These are phyloP conservation scores for Pelobates cultripes DNA, from an alignment of 2,797 vertebrate species.

Conservation along the genomic window DNA sequence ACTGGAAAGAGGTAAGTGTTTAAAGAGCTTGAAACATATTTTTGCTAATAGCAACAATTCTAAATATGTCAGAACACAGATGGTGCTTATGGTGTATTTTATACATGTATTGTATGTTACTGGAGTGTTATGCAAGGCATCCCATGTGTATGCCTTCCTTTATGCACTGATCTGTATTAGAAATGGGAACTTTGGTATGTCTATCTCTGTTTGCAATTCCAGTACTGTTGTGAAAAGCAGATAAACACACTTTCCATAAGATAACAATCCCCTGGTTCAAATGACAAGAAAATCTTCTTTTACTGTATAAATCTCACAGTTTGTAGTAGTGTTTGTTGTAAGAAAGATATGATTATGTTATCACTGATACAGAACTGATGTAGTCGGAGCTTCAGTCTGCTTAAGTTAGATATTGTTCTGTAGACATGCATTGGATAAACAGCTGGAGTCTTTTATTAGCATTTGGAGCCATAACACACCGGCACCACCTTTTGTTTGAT, in stretches of 20 bases:
- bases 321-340: conserved; percentile 36
- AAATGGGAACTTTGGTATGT: not conserved
- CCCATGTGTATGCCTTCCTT: not conserved
- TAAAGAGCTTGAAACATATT: too few relatives aligned
- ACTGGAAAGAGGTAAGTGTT: too few relatives aligned
- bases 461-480: too few relatives aligned
- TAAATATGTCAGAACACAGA: too few relatives aligned
- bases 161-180: not conserved
- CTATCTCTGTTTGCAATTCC: not conserved
- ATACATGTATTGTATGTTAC: too few relatives aligned
- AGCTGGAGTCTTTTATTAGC: not conserved
- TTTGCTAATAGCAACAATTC: too few relatives aligned
- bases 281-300: conserved; percentile 14
- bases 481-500: too few relatives aligned
- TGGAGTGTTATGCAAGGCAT: not conserved
- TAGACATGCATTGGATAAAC: conserved; percentile 6
- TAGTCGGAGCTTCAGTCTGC: conserved; percentile 22
- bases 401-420: not conserved
- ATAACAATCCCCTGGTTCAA: conserved; percentile 34
- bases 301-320: conserved; percentile 24
- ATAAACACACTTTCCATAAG: conserved; percentile 33
- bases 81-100: too few relatives aligned
- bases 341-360: conserved; percentile 26
- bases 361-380: conserved; percentile 23
- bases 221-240: conserved; percentile 37